These are phyloP conservation scores for Dryobotodes eremita DNA, from an alignment of 2,888 invertebrate species.

Conservation along the genomic window DNA sequence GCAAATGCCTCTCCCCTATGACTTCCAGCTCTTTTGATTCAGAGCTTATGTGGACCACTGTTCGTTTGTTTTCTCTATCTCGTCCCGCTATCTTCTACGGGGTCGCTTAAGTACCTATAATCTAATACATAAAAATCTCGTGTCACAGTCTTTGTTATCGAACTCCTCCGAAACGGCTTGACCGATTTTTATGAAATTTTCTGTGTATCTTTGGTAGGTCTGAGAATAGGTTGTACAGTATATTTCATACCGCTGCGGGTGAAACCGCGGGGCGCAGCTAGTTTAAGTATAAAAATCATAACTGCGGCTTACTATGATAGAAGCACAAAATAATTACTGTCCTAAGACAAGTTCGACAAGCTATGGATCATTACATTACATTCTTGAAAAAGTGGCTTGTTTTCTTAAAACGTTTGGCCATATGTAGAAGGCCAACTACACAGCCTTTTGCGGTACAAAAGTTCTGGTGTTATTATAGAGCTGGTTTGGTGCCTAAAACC, in stretches of 20 bases:
- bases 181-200: too few relatives aligned
- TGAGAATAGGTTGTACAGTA: too few relatives aligned
- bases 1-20: not conserved
- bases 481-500: not conserved
- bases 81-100: not conserved
- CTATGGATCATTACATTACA: too few relatives aligned
- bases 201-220: too few relatives aligned
- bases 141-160: too few relatives aligned
- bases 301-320: not conserved
- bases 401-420: not conserved
- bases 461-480: not conserved
- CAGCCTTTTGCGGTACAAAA: not conserved
- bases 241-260: too few relatives aligned
- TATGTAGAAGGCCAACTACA: not conserved
- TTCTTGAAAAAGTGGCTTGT: not conserved
- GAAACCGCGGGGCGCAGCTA: too few relatives aligned
- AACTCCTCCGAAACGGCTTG: too few relatives aligned
- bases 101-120: too few relatives aligned
- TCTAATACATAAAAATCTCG: too few relatives aligned
- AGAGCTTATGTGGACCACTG: not conserved
- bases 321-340: not conserved
- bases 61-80: not conserved
- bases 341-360: not conserved
- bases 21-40: not conserved
- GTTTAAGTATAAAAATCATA: not conserved